Evolutionary conservation across 1,140 invertebrate genomes (phyloP).

Genomic region (Teleogryllus occipitalis): DNA sequence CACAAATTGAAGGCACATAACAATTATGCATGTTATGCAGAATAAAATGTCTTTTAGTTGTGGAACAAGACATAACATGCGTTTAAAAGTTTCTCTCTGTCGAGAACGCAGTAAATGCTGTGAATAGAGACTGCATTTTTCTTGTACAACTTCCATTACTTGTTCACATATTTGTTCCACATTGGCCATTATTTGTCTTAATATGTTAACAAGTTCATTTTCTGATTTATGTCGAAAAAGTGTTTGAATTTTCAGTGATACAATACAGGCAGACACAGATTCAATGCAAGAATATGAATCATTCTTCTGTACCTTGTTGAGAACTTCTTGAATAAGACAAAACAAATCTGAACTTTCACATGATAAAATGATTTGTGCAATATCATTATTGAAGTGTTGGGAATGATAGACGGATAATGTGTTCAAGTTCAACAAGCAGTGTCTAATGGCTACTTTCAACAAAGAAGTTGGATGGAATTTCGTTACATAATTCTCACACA

Average conservation of each 20-base stretch:
- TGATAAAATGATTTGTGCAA: too few relatives aligned
- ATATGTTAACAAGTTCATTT: conserved; percentile 12
- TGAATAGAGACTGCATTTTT: conserved; percentile 7
- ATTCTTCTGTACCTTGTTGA: background rate
- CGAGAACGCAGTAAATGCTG: conserved; percentile 16
- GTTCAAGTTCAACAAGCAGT: background rate
- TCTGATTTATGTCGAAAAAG: conserved; percentile 14
- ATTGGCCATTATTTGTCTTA: conserved; percentile 17
- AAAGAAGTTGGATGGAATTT: conserved; percentile 13
- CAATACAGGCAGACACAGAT: background rate
- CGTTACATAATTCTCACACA: conserved; percentile 6
- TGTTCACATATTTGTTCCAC: conserved; percentile 11
- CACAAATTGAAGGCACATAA: background rate
- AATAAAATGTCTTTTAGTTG: background rate
- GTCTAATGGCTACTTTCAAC: background rate
- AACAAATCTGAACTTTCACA: too few relatives aligned
- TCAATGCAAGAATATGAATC: background rate
- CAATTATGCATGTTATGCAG: background rate
- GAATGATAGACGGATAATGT: background rate
- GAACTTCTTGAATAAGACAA: too few relatives aligned
- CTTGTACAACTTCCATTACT: conserved; percentile 11
- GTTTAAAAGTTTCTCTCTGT: conserved; percentile 15
- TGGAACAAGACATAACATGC: conserved; percentile 16
- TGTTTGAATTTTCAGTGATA: conserved; percentile 15
- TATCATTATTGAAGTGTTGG: too few relatives aligned